Conservation (phyloP, 2,797 vertebrate species). For the Yasuhikotakia modesta region DNA sequence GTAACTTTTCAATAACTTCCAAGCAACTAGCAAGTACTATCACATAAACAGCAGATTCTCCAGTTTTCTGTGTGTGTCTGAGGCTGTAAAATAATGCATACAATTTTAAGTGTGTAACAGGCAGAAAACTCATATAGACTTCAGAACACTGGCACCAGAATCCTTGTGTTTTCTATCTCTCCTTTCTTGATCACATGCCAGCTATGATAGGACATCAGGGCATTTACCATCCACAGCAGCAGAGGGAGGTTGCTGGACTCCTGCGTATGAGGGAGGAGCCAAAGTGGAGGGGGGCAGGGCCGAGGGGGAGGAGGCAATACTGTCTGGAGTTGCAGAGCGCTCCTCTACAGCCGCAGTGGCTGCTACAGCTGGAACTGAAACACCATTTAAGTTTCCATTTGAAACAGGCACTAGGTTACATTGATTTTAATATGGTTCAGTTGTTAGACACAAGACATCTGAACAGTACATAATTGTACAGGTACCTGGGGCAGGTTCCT, state of each 20-base stretch:
- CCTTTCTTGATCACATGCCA: no score
- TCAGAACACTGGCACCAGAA: background rate
- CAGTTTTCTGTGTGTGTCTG: background rate
- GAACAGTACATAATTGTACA: background rate
- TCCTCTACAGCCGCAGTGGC: slow-evolving; percentile 87
- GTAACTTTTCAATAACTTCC: background rate
- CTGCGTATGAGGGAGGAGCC: slow-evolving; percentile 84
- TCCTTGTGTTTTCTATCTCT: background rate
- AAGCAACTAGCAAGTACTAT: background rate
- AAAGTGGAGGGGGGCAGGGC: slow-evolving; percentile 87
- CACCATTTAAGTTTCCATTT: no score
- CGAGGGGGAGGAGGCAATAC: slow-evolving; percentile 94
- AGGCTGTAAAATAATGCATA: background rate
- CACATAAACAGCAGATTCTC: no score
- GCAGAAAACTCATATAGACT: background rate
- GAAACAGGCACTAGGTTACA: no score
- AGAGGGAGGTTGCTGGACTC: slow-evolving; percentile 84
- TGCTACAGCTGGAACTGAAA: slow-evolving; percentile 82
- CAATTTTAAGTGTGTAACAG: background rate
- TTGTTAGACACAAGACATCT: background rate
- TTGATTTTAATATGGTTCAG: no score
- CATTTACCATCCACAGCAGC: slow-evolving; percentile 89
- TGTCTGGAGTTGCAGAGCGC: slow-evolving; percentile 94
- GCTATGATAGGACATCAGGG: background rate
- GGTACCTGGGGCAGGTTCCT: slow-evolving; percentile 92